Evolutionary conservation across 2,113 vertebrate genomes (phyloP).

Genomic region (Crotophaga sulcirostris): DNA sequence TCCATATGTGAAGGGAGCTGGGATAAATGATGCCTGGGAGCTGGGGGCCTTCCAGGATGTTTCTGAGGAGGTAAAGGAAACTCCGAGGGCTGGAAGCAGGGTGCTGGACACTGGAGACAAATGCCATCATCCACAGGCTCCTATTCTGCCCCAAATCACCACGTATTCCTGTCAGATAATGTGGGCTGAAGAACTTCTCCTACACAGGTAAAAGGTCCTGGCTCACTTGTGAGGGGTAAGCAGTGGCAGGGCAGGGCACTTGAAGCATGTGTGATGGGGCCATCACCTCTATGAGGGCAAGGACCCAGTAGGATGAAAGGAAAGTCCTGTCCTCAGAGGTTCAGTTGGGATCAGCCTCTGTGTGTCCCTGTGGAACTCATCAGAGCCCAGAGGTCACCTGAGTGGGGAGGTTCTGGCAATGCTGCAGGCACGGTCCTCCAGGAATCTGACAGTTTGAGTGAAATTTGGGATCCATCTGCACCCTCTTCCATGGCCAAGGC

Average conservation of each 20-base stretch:
- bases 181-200: background rate
- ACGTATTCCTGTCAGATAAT: background rate
- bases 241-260: background rate
- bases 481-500: constrained; percentile 27
- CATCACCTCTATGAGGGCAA: background rate
- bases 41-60: background rate
- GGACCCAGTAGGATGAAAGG: background rate
- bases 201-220: background rate
- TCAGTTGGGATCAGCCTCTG: background rate
- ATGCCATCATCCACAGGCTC: accelerated
- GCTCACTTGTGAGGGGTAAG: background rate
- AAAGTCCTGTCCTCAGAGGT: background rate
- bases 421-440: background rate
- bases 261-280: background rate
- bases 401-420: background rate
- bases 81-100: background rate
- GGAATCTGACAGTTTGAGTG: background rate
- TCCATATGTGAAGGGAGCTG: background rate
- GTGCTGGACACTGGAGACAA: background rate
- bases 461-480: constrained; percentile 39
- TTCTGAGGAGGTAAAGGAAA: background rate
- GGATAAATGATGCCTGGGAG: background rate
- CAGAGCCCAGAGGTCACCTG: background rate
- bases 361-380: background rate
- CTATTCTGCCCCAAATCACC: background rate